These are phyloP conservation scores for Drosophila prosaltans DNA, from an alignment of 1,140 invertebrate species.

Conservation along the genomic window DNA sequence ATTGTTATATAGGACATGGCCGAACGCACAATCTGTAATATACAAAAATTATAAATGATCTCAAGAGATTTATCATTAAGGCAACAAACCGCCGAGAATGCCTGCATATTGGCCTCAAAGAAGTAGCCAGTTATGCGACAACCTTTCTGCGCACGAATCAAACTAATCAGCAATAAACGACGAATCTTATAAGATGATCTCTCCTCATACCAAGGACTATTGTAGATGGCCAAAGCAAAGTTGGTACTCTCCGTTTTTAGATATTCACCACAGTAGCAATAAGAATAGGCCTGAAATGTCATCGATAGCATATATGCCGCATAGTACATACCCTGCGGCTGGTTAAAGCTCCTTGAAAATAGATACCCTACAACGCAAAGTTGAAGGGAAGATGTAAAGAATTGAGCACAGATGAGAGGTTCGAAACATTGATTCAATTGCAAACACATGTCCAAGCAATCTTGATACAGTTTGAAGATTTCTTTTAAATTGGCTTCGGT, in stretches of 20 bases:
- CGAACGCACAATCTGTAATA: constrained; percentile 45
- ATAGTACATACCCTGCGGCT: constrained; percentile 53
- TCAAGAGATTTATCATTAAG: neutral
- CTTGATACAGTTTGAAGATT: constrained; percentile 41
- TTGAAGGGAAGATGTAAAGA: constrained; percentile 47
- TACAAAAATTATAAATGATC: neutral
- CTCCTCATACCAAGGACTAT: constrained; percentile 47
- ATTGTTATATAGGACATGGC: constrained; percentile 62
- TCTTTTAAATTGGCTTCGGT: constrained; percentile 19
- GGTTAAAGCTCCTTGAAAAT: constrained; percentile 37
- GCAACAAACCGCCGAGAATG: constrained; percentile 48
- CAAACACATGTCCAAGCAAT: constrained; percentile 42
- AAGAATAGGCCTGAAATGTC: constrained; percentile 49
- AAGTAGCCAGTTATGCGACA: constrained; percentile 56
- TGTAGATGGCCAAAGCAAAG: constrained; percentile 55
- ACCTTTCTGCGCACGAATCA: constrained; percentile 50
- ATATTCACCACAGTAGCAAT: constrained; percentile 58
- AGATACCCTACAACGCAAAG: constrained; percentile 51
- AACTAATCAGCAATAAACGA: constrained; percentile 41
- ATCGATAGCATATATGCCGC: constrained; percentile 42
- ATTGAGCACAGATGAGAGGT: constrained; percentile 47
- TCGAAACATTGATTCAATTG: constrained; percentile 38
- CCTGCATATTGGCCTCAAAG: constrained; percentile 59
- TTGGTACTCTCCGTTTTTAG: constrained; percentile 47
- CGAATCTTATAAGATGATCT: constrained; percentile 20